Evolutionary conservation across 2,113 vertebrate genomes (phyloP), one percentile per base, ranked within the genome.

Genomic region (Aphyosemion australe): DNA sequence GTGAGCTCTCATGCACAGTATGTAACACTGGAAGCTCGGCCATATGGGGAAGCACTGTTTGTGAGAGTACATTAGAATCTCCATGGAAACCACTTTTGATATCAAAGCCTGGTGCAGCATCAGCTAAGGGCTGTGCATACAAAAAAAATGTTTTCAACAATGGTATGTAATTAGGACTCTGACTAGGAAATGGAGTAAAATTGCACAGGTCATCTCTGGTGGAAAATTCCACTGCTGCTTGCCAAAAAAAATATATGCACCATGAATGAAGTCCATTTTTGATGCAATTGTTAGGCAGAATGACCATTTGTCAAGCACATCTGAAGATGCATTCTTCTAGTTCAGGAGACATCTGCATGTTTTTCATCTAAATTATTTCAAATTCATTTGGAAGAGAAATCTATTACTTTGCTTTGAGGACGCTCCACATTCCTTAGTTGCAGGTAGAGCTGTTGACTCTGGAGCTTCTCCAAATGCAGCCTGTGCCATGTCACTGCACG

Each of bases 31-130:
- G 69, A 76, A 69, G 65, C 71, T 65, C 63, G 64, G 76, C 83
- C 72, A 86, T 71, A 89, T 83, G 80, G 81, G 65, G 86, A 87
- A 85, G 87, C 84, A 86, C 79, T 88, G 87, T 82, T 91, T 91
- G 85, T 84, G 79, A 79, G 74, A 83, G 82, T 88, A 83, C 90
- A 88, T 90, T 87, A 90, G 65, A 78, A 87, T 94, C 87, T 79
- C 91, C 93, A 94, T 94, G 91, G 93, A 90, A 94, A 94, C 93
- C 88, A 82, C 85, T 91, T 92, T 90, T 81, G 85, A 78, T 90
- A 90, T 91, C 73, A 87, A 81, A 90, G 88, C 92, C 85, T 84
- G 85, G 91, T 89, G 90, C 90, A 91, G 87, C 91, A 88, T 93
- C 83, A 83, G 71, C 86, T 77, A 78, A 89, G 84, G 88, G 82